phyloP scores from a whole-genome alignment of 2,888 invertebrate species.

The Brachypterus glaber region DNA sequence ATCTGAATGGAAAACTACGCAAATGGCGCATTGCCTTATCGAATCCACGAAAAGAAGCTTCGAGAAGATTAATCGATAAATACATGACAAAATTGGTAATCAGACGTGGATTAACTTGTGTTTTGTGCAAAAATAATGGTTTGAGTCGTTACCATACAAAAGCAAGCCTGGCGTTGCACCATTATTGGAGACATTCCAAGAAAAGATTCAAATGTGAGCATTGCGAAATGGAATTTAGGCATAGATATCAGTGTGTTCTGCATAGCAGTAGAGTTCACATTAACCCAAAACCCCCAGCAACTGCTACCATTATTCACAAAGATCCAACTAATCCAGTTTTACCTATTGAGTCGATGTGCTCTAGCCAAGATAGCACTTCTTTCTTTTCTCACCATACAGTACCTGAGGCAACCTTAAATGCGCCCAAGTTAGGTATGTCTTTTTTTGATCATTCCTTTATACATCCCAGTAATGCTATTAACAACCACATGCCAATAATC shows the following conservation, averaged over 20 bases:
- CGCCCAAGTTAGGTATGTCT: slow-evolving; percentile 40
- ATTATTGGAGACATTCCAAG: slow-evolving; percentile 43
- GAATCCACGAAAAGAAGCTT: slow-evolving; percentile 22
- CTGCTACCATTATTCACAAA: slow-evolving; percentile 32
- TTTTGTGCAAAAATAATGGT: slow-evolving; percentile 35
- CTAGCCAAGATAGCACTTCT: slow-evolving; percentile 30
- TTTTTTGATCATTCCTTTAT: slow-evolving; percentile 40
- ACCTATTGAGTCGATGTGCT: slow-evolving; percentile 28
- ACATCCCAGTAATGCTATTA: slow-evolving; percentile 35
- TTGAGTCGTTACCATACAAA: slow-evolving; percentile 41
- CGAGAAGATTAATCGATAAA: slow-evolving; percentile 33
- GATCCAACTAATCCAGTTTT: slow-evolving; percentile 31
- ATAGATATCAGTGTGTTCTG: slow-evolving; percentile 44
- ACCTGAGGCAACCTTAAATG: slow-evolving; percentile 37
- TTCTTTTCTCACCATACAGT: slow-evolving; percentile 32
- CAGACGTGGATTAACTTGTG: slow-evolving; percentile 34
- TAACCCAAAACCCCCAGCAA: slow-evolving; percentile 23
- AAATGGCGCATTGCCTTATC: slow-evolving; percentile 27
- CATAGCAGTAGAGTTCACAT: slow-evolving; percentile 41
- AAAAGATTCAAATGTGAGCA: slow-evolving; percentile 42
- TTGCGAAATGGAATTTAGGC: slow-evolving; percentile 40
- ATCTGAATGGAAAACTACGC: slow-evolving; percentile 31
- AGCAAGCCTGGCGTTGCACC: slow-evolving; percentile 42
- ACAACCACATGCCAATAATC: slow-evolving; percentile 40
- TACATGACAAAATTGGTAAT: slow-evolving; percentile 37